phyloP scores from a whole-genome alignment of 2,113 vertebrate genomes.

The Phylloscopus whistleri region DNA sequence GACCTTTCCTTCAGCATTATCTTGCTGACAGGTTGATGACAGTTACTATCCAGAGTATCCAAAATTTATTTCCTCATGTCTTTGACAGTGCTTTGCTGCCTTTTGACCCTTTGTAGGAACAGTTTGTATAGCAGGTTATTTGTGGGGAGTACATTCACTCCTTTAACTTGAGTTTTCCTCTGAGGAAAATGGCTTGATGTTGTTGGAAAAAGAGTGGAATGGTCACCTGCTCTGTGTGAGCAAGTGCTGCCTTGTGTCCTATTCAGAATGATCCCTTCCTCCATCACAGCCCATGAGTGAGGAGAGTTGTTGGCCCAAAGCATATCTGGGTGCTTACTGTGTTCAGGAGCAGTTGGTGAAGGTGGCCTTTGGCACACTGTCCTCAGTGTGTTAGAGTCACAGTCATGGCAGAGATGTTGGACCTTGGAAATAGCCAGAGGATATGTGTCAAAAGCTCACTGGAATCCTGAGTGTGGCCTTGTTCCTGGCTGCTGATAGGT shows the following conservation, averaged over 20 bases:
- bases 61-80: not conserved
- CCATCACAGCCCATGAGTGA: rapidly evolving
- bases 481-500: rapidly evolving
- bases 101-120: not conserved
- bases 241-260: not conserved
- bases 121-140: not conserved
- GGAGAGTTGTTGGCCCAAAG: not conserved
- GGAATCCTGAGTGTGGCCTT: not conserved
- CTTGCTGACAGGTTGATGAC: not conserved
- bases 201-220: not conserved
- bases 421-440: not conserved
- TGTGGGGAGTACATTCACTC: not conserved
- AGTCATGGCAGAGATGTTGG: rapidly evolving
- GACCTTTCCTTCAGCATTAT: not conserved
- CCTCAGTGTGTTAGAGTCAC: not conserved
- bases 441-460: rapidly evolving
- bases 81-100: not conserved
- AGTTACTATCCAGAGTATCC: not conserved
- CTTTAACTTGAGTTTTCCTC: not conserved
- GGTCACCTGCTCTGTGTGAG: not conserved
- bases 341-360: not conserved
- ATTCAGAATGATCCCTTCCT: not conserved
- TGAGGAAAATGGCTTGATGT: not conserved
- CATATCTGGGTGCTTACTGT: rapidly evolving
- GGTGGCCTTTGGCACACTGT: not conserved